Base-by-base conservation (phyloP, 2,113 vertebrate genomes). In the Rattus rattus region DNA sequence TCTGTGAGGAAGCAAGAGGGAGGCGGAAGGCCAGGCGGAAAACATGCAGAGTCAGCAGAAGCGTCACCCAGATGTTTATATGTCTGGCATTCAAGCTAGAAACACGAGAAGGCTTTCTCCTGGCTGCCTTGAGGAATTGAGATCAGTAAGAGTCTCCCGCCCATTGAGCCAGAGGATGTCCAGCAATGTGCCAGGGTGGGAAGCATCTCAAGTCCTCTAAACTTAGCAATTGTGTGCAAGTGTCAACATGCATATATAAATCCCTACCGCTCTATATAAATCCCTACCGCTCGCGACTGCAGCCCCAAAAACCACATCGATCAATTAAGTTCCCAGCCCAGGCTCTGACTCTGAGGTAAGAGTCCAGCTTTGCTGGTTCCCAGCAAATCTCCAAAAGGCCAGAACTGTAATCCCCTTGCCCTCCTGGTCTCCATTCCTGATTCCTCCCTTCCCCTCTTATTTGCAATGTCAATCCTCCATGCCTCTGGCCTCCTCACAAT, bases 31-130 rank as follows among this genome's bases (percentile, higher is more conserved):
- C 65, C 80, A 90, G 26, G 80, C 87, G 56, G 4, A 89, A 94
- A 97, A 96, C 86, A 36, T 13, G 77, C 92, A 90, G 91, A 96
- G 77, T 95, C 94, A 94, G 87, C 95, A 96, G 81, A 98, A 97
- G n/a, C 0, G 0, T 79, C 56, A 33, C 75, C 36, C 1, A 88
- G 75, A 96, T 90, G 94, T 91, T 69, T 91, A 5, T 56, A 83
- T 93, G 39, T 90, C 92, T 87, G 30, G 22, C 43, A 16, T 76
- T 87, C 75, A 73, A 90, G 77, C 52, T 81, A 43, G 90, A 95
- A 85, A 52, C 88, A 61, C 77, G 87, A 91, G 39, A 65, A 63
- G 43, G 22, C 26, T 63, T 96, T 95, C 47, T 63, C 49, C 36
- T 17, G 75, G 56, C 47, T 92, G 92, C 76, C 69, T 5, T 56